Evolutionary conservation across 2,888 invertebrate genomes (phyloP).

Genomic region (Balanococcus diminutus): DNA sequence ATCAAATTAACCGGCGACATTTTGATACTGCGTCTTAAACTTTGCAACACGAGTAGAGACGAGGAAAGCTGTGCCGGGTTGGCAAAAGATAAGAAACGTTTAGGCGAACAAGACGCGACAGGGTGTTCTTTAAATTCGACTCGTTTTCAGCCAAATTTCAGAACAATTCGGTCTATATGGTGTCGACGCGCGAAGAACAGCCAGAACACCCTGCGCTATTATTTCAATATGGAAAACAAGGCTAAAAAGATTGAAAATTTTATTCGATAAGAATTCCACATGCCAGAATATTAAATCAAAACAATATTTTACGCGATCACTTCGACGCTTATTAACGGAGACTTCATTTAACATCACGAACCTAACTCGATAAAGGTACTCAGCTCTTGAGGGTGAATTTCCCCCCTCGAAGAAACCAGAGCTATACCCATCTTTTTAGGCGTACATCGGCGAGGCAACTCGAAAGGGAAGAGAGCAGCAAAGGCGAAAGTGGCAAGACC

Average conservation of each 20-base stretch:
- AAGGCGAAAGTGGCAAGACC: neutral
- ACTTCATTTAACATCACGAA: constrained; percentile 8
- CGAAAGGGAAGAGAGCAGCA: neutral
- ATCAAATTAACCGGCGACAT: constrained; percentile 26
- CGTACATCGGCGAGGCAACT: neutral
- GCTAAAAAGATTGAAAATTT: neutral
- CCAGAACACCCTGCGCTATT: too few relatives aligned
- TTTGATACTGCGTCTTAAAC: neutral
- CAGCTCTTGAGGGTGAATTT: neutral
- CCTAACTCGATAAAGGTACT: neutral
- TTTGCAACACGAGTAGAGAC: neutral
- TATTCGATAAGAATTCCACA: neutral
- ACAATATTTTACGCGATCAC: neutral
- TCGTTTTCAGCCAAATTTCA: neutral
- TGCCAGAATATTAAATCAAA: neutral
- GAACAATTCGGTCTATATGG: too few relatives aligned
- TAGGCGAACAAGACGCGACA: neutral
- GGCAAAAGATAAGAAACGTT: neutral
- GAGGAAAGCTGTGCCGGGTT: neutral
- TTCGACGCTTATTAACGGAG: neutral
- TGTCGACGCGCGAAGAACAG: too few relatives aligned
- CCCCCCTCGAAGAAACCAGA: too few relatives aligned
- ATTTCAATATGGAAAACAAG: neutral
- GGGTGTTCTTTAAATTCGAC: neutral
- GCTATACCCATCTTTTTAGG: neutral